These are phyloP conservation scores for Triplophysa rosa DNA, from an alignment of 2,113 vertebrate genomes.

Conservation along the genomic window DNA sequence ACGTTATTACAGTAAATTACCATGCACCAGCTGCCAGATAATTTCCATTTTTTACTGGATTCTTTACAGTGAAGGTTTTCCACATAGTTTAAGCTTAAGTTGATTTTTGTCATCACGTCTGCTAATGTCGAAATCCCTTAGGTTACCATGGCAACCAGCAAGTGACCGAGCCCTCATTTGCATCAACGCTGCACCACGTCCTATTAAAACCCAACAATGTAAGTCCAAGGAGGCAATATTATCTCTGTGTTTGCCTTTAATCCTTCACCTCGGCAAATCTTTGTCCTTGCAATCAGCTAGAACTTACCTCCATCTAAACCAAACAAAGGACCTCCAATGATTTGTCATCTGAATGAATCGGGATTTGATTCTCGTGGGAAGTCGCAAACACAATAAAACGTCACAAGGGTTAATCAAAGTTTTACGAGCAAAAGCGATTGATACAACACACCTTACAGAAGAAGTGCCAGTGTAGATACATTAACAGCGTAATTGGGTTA, in stretches of 20 bases:
- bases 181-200: constrained; percentile 5
- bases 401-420: constrained; percentile 82
- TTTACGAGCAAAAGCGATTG: constrained; percentile 70
- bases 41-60: too few relatives aligned
- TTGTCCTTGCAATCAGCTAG: constrained; percentile 66
- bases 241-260: constrained; percentile 55
- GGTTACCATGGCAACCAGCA: constrained; percentile 25
- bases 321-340: constrained; percentile 71
- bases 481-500: constrained; percentile 76
- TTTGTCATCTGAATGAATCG: constrained; percentile 67
- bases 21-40: too few relatives aligned
- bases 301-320: constrained; percentile 55
- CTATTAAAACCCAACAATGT: constrained; percentile 55
- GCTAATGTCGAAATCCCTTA: constrained; percentile 13
- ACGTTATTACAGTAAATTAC: too few relatives aligned
- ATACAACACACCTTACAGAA: constrained; percentile 67
- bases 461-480: constrained; percentile 72
- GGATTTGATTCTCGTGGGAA: constrained; percentile 74
- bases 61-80: too few relatives aligned
- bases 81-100: not conserved
- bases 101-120: not conserved
- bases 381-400: constrained; percentile 74
- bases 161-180: constrained; percentile 25
- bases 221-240: constrained; percentile 50
- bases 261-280: constrained; percentile 64